Conservation (phyloP, 1,140 invertebrate species). For the Oryctes rhinoceros region DNA sequence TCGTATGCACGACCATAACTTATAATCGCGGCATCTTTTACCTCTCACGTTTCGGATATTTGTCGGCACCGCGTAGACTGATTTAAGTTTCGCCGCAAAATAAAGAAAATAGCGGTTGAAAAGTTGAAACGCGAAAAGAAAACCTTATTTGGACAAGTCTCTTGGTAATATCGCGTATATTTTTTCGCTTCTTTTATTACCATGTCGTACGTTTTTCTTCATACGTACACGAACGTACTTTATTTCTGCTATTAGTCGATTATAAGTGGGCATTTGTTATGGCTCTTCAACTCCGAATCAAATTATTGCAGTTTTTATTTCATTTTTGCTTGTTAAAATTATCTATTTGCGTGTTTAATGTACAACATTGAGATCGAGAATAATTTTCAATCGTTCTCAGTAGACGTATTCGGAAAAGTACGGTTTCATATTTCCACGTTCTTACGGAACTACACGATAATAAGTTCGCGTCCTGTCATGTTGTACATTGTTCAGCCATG, state of each 20-base stretch:
- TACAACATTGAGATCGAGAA: neutral
- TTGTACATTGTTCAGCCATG: neutral
- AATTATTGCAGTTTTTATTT: no score
- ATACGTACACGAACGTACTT: no score
- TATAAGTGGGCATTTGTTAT: no score
- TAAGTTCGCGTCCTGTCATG: neutral
- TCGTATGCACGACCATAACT: constrained; percentile 23
- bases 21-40: constrained; percentile 17
- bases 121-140: neutral
- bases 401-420: neutral
- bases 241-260: no score
- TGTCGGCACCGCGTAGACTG: constrained; percentile 25
- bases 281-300: no score
- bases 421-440: neutral
- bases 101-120: neutral
- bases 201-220: no score
- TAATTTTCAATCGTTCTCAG: neutral
- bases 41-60: constrained; percentile 25
- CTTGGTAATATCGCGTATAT: no score
- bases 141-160: neutral
- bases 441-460: neutral
- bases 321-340: no score
- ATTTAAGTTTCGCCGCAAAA: constrained; percentile 22
- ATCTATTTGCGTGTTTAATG: no score
- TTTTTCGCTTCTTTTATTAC: no score